Evolutionary conservation across 2,797 vertebrate genomes (phyloP).

Genomic region (Pipistrellus nathusii): DNA sequence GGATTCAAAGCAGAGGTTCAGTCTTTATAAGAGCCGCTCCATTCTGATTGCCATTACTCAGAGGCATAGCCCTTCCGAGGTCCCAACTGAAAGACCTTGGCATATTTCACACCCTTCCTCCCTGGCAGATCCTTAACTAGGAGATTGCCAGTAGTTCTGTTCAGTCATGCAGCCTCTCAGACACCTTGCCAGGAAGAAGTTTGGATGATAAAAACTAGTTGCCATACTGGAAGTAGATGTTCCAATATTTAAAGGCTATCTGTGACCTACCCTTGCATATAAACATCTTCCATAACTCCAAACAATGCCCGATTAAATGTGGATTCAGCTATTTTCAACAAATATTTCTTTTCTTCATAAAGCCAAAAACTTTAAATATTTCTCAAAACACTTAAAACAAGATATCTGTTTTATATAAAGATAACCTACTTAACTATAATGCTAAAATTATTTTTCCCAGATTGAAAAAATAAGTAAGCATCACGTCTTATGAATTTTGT

Average conservation of each 20-base stretch:
- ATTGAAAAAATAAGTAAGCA: slow-evolving; percentile 26
- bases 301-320: background rate
- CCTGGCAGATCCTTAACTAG: background rate
- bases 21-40: background rate
- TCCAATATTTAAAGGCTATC: background rate
- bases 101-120: background rate
- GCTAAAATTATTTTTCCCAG: slow-evolving; percentile 19
- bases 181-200: background rate
- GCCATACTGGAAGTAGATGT: background rate
- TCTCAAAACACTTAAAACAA: background rate
- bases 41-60: background rate
- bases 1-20: background rate
- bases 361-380: slow-evolving; percentile 6
- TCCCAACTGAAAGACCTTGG: background rate
- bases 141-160: background rate
- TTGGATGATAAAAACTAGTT: background rate
- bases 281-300: background rate
- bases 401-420: background rate
- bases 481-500: background rate
- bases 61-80: background rate
- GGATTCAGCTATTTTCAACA: background rate
- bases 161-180: background rate
- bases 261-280: background rate
- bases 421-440: background rate
- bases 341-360: slow-evolving; percentile 13